A percentile compares a stretch with the other conserved stretches of the same genome.
Evolutionary conservation across 1,140 invertebrate species (phyloP).

Genomic region (Hycleus cichorii): DNA sequence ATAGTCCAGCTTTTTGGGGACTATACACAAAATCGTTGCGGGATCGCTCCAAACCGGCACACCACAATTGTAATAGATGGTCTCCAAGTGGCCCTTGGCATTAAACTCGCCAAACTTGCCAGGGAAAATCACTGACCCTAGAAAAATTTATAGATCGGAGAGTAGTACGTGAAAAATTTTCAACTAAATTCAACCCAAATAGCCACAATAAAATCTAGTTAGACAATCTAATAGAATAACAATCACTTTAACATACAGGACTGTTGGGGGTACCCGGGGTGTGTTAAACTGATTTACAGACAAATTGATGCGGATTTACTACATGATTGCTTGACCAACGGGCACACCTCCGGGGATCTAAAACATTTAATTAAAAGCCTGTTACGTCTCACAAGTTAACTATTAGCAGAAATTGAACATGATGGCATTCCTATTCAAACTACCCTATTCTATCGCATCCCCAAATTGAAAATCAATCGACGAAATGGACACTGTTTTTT

Average conservation of each 20-base stretch:
- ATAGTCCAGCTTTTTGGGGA: background rate
- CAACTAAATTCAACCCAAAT: too few species aligned
- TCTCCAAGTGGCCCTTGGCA: too few species aligned
- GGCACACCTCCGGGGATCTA: slow-evolving; percentile 29
- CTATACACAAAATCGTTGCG: too few species aligned
- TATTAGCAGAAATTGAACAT: slow-evolving; percentile 24
- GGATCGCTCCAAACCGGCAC: too few species aligned
- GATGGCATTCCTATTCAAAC: background rate
- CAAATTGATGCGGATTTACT: slow-evolving; percentile 29
- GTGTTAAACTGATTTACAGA: slow-evolving; percentile 26
- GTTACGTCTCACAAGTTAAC: slow-evolving; percentile 28
- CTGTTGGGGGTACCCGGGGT: background rate
- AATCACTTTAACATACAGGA: slow-evolving; percentile 9
- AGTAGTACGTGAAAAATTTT: too few species aligned
- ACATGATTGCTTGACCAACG: slow-evolving; percentile 32
- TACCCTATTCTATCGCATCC: too few species aligned
- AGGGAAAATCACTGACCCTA: too few species aligned
- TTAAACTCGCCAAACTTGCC: too few species aligned
- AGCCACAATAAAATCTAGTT: too few species aligned
- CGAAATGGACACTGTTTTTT: too few species aligned
- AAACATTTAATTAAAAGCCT: slow-evolving; percentile 32
- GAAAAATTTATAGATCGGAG: too few species aligned
- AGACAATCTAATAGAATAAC: slow-evolving; percentile 14
- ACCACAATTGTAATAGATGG: too few species aligned
- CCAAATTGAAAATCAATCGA: background rate